Evolutionary conservation across 1,140 invertebrate genomes (phyloP), one percentile per base, ranked within the genome.

Genomic region (Pachypsylla venusta): DNA sequence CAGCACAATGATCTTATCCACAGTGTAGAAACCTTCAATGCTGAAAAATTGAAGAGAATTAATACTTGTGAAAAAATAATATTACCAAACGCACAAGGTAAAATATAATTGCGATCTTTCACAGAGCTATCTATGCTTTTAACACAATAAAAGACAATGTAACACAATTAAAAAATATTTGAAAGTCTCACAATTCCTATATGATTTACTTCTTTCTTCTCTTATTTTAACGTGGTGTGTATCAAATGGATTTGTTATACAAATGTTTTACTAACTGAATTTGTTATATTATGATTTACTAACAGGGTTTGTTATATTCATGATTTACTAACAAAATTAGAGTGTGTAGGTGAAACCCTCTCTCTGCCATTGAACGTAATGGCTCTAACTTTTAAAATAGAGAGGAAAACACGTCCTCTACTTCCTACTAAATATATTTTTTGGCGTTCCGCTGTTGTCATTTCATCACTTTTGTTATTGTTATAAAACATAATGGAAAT

Each of bases 41-140:
- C 78, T 58, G 78, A 81, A 57, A 74, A 75, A 55, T 73, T 89
- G 67, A 85, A 85, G 73, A 79, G 82, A 67, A 83, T 83, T 24
- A 79, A 83, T 64, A 89, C 85, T 14, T 74, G 79, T 66, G 85
- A 87, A 75, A 89, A 88, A 77, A 81, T 83, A 64, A 75, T 87
- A 54, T 78, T 89, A 62, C 85, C 85, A 39, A 86, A 83, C 70
- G 82, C 83, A 59, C 71, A 84, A 85, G 84, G 84, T 86, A 81
- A 72, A 65, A 59, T 54, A 5, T 62, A n/a, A n/a, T 39, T 39
- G 10, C 30, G 61, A 30, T 58, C 42, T 26, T 19, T 25, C 20
- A 2, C 19, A 12, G 24, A 25, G n/a, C 26, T 39, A 53, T 25
- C 2, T 57, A 22, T 58, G 35, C 42, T 61, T 35, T 58, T 27